Evolutionary conservation across 2,888 invertebrate species (phyloP).

Genomic region (Volucella bombylans): DNA sequence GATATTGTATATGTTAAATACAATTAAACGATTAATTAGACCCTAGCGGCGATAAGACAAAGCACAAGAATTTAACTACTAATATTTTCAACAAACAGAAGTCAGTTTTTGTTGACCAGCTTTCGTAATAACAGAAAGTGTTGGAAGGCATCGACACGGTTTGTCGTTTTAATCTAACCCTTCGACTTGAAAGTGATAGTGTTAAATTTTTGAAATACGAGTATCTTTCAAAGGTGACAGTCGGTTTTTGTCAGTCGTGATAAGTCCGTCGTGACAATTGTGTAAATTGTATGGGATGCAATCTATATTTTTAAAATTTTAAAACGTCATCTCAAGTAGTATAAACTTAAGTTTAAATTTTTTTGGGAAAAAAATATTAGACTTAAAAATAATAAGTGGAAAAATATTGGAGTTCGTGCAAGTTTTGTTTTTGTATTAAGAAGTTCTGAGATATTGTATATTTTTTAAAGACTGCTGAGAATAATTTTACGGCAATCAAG

Average conservation of each 20-base stretch:
- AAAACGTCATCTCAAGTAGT: no score
- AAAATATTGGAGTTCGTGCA: no score
- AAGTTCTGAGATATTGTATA: no score
- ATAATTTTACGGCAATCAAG: no score
- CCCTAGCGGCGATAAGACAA: not conserved
- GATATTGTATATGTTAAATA: not conserved
- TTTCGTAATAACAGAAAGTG: not conserved
- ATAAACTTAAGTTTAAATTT: no score
- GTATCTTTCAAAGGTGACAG: constrained; percentile 4
- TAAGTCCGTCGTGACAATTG: not conserved
- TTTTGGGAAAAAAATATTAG: no score
- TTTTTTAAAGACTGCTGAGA: no score
- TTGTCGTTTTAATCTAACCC: not conserved
- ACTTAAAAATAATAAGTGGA: no score
- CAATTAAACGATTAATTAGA: constrained; percentile 4
- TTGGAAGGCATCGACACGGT: no score
- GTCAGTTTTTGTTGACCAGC: not conserved
- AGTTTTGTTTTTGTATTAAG: no score
- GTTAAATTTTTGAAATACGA: not conserved
- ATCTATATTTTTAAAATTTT: not conserved
- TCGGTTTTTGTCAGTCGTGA: not conserved
- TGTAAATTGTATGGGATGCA: not conserved
- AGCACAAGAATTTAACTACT: not conserved
- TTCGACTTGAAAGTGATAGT: not conserved
- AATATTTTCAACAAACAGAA: not conserved